Percentiles rank a stretch among this genome's conserved stretches.
These are phyloP conservation scores for Axinella damicornis DNA, from an alignment of 37 sponge, comb jelly and placozoan genomes.

Conservation along the genomic window DNA sequence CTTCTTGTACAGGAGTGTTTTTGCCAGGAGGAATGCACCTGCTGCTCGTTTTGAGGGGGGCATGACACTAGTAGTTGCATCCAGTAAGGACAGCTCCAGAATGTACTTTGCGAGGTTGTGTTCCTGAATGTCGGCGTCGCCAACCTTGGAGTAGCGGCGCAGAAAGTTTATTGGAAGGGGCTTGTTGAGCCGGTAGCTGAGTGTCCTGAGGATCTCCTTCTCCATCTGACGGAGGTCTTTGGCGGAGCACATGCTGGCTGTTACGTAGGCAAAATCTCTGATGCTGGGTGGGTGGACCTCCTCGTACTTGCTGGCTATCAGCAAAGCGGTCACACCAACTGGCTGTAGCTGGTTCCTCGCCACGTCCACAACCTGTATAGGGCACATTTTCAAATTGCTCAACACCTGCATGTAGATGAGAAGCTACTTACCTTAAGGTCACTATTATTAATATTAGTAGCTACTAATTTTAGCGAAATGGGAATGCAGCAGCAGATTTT, in stretches of 20 bases:
- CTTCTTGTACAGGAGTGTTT: not conserved
- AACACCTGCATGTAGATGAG: too few relatives aligned
- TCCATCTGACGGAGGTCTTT: conserved; percentile 56
- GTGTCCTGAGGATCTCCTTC: conserved; percentile 39
- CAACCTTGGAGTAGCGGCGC: conserved; percentile 66
- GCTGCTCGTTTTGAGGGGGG: conserved; percentile 73
- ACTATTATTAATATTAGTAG: too few relatives aligned
- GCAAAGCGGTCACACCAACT: conserved; percentile 67
- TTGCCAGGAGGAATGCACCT: conserved; percentile 22
- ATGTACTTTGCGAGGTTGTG: conserved; percentile 90
- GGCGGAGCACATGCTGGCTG: conserved; percentile 62
- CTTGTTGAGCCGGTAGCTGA: conserved; percentile 58
- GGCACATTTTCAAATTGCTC: too few relatives aligned
- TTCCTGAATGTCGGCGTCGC: conserved; percentile 27
- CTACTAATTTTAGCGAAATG: too few relatives aligned
- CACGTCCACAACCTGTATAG: conserved; percentile 3
- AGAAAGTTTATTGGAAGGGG: conserved; percentile 61
- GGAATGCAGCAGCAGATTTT: too few relatives aligned
- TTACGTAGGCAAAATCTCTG: conserved; percentile 61
- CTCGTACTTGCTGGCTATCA: conserved; percentile 81
- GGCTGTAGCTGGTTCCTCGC: conserved; percentile 65
- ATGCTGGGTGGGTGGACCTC: conserved; percentile 72
- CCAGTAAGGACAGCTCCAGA: conserved; percentile 66
- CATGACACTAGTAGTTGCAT: not conserved
- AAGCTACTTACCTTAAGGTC: too few relatives aligned